Evolutionary conservation across 2,888 invertebrate species (phyloP), one percentile per base, ranked within the genome.

Genomic region (Cheilosia soror): DNA sequence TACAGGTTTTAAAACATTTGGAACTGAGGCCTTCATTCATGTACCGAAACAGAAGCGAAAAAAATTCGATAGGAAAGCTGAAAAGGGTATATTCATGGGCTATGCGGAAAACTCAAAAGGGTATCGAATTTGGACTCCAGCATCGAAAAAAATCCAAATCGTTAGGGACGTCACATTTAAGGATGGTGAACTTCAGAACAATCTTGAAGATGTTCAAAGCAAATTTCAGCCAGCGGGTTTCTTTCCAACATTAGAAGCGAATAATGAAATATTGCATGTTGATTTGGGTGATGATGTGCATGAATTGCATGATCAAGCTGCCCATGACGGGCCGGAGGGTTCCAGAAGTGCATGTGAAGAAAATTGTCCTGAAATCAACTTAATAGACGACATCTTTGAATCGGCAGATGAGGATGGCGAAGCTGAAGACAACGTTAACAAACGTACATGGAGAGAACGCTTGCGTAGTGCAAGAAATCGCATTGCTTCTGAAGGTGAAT

Each of bases 21-120:
- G 92, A 11, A 87, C 87, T 27, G 66, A 88, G 69, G 89, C 88
- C 7, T 89, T 89, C 47, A 88, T 88, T 5, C 90, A 90, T 63
- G 78, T 91, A 60, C 90, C 90, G 0, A 31, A 91, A 73, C 87
- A 90, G 75, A 89, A 88, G 69, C 85, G 89, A 40, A 57, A 42
- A 33, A 91, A 91, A 85, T 89, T 87, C 84, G 87, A 90, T 69
- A 89, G 87, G 62, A 79, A 89, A 53, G 53, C 27, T 31, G 90
- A 90, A 25, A 71, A 71, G 27, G 73, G 68, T 7, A 4, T 84
- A 5, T 71, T 79, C n/a, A 44, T 84, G 37, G 91, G 91, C 4
- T 91, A 92, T 76, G 87, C 88, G 71, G 89, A 90, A 27, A 60
- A 87, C 25, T 77, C 82, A 0, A 89, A 90, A 72, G 89, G 89